Base-by-base conservation (phyloP, 2,113 vertebrate species). In the Polypterus senegalus region DNA sequence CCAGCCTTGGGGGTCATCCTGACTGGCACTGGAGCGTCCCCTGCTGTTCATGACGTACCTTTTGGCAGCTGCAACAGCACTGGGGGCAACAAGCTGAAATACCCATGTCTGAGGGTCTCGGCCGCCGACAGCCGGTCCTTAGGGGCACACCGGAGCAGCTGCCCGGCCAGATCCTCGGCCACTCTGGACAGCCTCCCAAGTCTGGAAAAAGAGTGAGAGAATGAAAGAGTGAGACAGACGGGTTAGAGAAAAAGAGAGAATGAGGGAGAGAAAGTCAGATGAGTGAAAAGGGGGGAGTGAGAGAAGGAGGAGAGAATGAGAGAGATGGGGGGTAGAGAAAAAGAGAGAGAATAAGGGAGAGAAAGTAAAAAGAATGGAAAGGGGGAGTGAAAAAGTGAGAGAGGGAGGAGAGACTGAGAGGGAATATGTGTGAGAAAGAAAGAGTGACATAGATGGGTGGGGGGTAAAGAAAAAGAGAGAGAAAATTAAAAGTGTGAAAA, bases 61-160 rank as follows among this genome's bases (percentile, higher is more conserved):
- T 88, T 79, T 60, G 82, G 74, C 59, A 93, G 77, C 67, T 89
- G 85, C 71, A 84, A 81, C 62, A 96, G 69, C 62, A 88, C 80
- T 63, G 86, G 68, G 1, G 92, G 92, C 55, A 96, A 79, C 4
- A 74, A 72, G 68, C 71, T 88, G 80, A 96, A 96, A 74, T 91
- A 95, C 5, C 67, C 63, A 53, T 93, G 92, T 66, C 69, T 74
- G 47, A 93, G 73, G 0, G 83, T 79, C 0, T 87, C 81, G 48
- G 80, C 82, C 0, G 85, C 88, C 0, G 88, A 86, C 62, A 91
- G 84, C 3, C 74, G 74, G 59, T 80, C 82, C 54, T 60, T 6
- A 2, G 91, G 91, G 63, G 81, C 79, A 47, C 76, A 73, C 70
- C 67, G 85, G 59, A 94, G 69, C 85, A 93, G 88, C 66, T 77